Percentiles rank a stretch among this genome's conserved stretches.
Conservation (phyloP, 2,797 vertebrate genomes). For the Acrocephalus scirpaceus region DNA sequence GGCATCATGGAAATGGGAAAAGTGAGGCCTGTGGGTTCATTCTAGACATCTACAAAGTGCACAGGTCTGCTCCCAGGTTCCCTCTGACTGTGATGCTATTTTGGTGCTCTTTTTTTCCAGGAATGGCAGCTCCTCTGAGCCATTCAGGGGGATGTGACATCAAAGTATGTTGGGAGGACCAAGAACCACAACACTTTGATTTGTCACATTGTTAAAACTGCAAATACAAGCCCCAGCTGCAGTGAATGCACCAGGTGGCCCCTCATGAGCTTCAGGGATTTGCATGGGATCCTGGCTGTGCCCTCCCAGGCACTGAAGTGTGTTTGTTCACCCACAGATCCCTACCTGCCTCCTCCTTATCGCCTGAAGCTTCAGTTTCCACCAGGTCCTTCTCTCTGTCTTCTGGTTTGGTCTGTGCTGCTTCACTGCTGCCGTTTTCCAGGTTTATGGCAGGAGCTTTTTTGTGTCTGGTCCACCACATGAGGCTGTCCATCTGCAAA, state of each 20-base stretch:
- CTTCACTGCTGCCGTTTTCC: background rate
- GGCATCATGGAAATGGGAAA: background rate
- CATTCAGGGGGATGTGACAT: background rate
- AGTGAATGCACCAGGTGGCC: too few species aligned
- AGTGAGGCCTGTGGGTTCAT: background rate
- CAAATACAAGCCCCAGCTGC: background rate
- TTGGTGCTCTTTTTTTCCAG: background rate
- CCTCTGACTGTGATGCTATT: background rate
- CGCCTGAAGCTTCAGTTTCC: accelerated
- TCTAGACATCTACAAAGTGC: background rate
- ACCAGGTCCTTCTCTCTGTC: background rate
- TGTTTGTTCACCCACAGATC: background rate
- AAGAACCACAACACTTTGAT: background rate
- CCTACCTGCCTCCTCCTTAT: slow-evolving; percentile 27
- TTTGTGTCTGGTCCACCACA: slow-evolving; percentile 83
- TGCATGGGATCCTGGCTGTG: background rate
- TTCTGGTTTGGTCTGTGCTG: background rate
- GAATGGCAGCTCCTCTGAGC: background rate
- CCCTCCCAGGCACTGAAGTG: accelerated
- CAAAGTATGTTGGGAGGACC: background rate
- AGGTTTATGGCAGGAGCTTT: slow-evolving; percentile 22
- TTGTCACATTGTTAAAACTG: background rate
- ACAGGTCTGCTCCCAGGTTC: background rate
- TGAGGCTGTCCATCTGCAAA: slow-evolving; percentile 80
- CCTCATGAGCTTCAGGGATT: background rate